Evolutionary conservation across 2,888 invertebrate species (phyloP).

Genomic region (Liopterus haemorrhoidalis): DNA sequence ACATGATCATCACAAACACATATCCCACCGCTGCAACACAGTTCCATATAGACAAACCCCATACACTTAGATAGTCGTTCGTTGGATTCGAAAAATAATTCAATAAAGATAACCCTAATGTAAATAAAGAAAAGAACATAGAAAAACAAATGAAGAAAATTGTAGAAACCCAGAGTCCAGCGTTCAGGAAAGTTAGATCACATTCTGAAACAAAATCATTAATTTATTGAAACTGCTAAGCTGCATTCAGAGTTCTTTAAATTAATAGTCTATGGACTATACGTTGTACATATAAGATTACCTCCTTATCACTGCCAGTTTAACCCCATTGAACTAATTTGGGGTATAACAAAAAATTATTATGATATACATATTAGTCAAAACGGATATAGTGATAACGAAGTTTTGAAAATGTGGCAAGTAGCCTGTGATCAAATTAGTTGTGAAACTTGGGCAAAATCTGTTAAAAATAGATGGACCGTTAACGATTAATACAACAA

Average conservation of each 20-base stretch:
- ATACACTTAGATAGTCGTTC: constrained; percentile 52
- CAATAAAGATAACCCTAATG: constrained; percentile 50
- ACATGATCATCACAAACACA: constrained; percentile 41
- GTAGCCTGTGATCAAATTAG: too few relatives aligned
- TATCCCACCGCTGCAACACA: constrained; percentile 43
- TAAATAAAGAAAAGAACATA: constrained; percentile 47
- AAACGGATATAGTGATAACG: too few relatives aligned
- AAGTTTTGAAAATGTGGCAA: too few relatives aligned
- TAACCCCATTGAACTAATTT: too few relatives aligned
- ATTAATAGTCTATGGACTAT: too few relatives aligned
- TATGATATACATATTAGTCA: too few relatives aligned
- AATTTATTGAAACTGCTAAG: background rate
- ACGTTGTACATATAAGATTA: too few relatives aligned
- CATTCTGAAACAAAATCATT: constrained; percentile 25
- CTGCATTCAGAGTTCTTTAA: too few relatives aligned
- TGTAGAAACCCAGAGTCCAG: constrained; percentile 52
- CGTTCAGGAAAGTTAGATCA: constrained; percentile 40
- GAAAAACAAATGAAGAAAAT: constrained; percentile 50
- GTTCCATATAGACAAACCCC: constrained; percentile 59
- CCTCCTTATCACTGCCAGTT: constrained; percentile 79
- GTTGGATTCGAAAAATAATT: constrained; percentile 57
- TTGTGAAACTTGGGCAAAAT: too few relatives aligned
- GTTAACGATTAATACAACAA: constrained; percentile 40
- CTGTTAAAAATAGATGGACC: constrained; percentile 46
- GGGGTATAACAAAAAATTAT: too few relatives aligned